Percentiles rank a stretch among this genome's conserved stretches.
Evolutionary conservation across 2,888 invertebrate genomes (phyloP).

Genomic region (Metellina segmentata): DNA sequence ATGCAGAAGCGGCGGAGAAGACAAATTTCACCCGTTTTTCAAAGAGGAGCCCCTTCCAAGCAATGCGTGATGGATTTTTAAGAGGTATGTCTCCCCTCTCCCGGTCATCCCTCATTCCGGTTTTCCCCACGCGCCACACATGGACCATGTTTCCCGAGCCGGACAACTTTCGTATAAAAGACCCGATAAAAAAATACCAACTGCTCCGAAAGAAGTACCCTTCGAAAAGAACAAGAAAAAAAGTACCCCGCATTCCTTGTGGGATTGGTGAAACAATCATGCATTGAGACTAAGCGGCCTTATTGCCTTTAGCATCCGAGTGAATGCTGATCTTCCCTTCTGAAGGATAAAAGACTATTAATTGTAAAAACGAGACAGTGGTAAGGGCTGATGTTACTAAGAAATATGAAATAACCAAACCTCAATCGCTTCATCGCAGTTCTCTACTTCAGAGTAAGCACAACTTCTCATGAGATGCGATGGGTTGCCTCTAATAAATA

Average conservation of each 20-base stretch:
- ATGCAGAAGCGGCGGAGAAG: conserved; percentile 24
- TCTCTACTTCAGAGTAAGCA: too few species aligned
- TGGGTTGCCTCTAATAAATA: not conserved
- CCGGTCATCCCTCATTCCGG: not conserved
- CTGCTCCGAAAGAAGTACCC: conserved; percentile 11
- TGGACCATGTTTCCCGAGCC: conserved; percentile 51
- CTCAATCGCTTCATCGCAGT: too few species aligned
- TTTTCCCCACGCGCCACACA: conserved; percentile 15
- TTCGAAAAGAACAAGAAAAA: conserved; percentile 12
- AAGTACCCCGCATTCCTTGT: too few species aligned
- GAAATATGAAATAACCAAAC: too few species aligned
- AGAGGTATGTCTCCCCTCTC: conserved; percentile 18
- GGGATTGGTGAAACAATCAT: too few species aligned
- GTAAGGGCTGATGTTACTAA: too few species aligned
- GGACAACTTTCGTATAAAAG: conserved; percentile 56
- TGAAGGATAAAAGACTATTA: too few species aligned
- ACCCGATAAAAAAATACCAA: conserved; percentile 12
- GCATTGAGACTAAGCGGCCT: too few species aligned
- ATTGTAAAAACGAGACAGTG: too few species aligned
- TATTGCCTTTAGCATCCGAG: too few species aligned
- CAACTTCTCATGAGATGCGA: too few species aligned
- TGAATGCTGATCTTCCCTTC: too few species aligned
- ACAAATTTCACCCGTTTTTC: conserved; percentile 41
- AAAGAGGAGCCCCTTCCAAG: not conserved
- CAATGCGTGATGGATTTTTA: conserved; percentile 59